Evolutionary conservation across 2,113 vertebrate species (phyloP).

Genomic region (Bubo bubo): DNA sequence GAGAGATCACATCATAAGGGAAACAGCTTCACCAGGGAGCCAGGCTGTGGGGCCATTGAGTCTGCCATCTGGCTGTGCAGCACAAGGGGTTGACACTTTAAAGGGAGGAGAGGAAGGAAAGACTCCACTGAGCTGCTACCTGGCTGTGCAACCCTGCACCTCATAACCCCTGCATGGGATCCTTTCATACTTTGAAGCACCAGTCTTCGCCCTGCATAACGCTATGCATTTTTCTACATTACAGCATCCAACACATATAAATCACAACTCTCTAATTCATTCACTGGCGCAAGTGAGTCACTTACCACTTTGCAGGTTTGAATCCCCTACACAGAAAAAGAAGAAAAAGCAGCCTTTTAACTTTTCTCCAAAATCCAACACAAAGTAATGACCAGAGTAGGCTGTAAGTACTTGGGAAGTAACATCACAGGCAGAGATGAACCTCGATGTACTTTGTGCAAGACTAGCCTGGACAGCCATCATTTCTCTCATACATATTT

Average conservation of each 20-base stretch:
- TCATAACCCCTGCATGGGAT: not conserved
- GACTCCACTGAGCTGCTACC: not conserved
- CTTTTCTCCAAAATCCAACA: not conserved
- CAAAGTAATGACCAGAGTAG: not conserved
- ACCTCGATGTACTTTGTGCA: not conserved
- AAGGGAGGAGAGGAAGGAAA: not conserved
- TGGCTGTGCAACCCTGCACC: not conserved
- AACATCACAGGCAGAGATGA: not conserved
- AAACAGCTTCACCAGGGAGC: not conserved
- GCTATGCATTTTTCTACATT: not conserved
- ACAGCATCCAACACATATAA: not conserved
- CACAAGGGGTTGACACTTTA: not conserved
- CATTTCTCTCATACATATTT: not conserved
- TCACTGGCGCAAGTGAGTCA: not conserved
- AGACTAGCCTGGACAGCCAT: not conserved
- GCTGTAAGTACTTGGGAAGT: not conserved
- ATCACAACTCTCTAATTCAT: not conserved
- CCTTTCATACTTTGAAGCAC: not conserved
- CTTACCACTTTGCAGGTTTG: not conserved
- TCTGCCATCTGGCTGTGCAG: constrained; percentile 26
- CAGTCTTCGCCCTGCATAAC: not conserved
- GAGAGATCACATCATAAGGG: not conserved
- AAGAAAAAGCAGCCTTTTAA: not conserved
- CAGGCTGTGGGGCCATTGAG: not conserved
- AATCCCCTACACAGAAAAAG: not conserved